phyloP scores from a whole-genome alignment of 1,140 invertebrate species.

The Oryctes rhinoceros region DNA sequence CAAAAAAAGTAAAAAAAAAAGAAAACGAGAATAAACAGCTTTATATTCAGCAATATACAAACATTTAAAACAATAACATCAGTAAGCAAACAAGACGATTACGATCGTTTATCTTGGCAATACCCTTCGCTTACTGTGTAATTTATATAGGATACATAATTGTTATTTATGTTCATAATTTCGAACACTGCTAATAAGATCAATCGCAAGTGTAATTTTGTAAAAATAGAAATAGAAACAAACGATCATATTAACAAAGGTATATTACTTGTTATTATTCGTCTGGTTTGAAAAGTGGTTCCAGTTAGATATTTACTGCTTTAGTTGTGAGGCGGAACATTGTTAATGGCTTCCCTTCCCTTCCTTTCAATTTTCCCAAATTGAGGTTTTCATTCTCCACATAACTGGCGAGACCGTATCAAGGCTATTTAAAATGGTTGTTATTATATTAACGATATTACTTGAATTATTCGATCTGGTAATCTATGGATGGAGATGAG shows the following conservation, averaged over 20 bases:
- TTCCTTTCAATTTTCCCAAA: no score
- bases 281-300: no score
- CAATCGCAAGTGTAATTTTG: not conserved
- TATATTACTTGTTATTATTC: no score
- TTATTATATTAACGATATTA: no score
- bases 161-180: slow-evolving; percentile 11
- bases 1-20: not conserved
- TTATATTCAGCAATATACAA: not conserved
- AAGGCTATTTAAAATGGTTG: no score
- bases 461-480: no score
- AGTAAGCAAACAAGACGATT: not conserved
- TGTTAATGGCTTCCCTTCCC: no score
- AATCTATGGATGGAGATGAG: no score
- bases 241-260: not conserved
- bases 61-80: not conserved
- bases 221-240: not conserved
- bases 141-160: not conserved
- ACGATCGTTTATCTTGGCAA: not conserved
- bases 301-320: no score
- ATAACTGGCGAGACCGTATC: no score
- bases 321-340: no score
- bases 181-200: not conserved
- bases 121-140: not conserved
- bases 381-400: no score
- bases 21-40: not conserved